Evolutionary conservation across 2,888 invertebrate species (phyloP), one percentile per base, ranked within the genome.

Genomic region (Andrena praecox): DNA sequence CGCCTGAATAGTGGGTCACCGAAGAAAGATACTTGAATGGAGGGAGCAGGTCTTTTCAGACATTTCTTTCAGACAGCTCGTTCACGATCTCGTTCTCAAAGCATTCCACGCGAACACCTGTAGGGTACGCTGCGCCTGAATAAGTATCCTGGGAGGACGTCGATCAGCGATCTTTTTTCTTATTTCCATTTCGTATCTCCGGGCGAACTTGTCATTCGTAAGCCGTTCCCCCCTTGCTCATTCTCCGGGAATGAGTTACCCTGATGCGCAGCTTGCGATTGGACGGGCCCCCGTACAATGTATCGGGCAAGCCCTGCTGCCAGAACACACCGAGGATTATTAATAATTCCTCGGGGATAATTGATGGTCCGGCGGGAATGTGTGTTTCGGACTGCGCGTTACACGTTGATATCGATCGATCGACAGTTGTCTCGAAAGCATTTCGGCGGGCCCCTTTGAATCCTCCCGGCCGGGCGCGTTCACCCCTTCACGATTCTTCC

Each of bases 101-200:
- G 64, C 62, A 64, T 71, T 76, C 50, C 82, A 60, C 78, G 82
- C 82, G 85, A 89, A 85, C 82, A 85, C 89, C 87, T 87, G 88
- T 84, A 83, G 88, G 87, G 82, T 78, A 82, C 81, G 83, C 74
- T 69, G 85, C 79, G 83, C 85, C 85, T 87, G 89, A 90, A 91
- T 90, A 91, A 91, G 85, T 85, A 84, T 70, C 82, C 79, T 60
- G 54, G 70, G 77, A 70, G 62, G 42, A 69, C 33, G 80, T 56
- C 71, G 77, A 77, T 71, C 75, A 83, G 31, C 35, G 2, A 33
- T 10, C 68, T 67, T 73, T 68, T 56, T 85, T 87, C 67, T 64
- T 80, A 69, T 69, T 80, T 77, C 60, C 82, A 63, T 69, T 63
- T 70, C 69, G 73, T 72, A 66, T 68, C 64, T 76, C 31, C 79